Evolutionary conservation across 35 echinoderm and acorn worm genomes (phyloP).

Genomic region (Nesometra sesokonis): DNA sequence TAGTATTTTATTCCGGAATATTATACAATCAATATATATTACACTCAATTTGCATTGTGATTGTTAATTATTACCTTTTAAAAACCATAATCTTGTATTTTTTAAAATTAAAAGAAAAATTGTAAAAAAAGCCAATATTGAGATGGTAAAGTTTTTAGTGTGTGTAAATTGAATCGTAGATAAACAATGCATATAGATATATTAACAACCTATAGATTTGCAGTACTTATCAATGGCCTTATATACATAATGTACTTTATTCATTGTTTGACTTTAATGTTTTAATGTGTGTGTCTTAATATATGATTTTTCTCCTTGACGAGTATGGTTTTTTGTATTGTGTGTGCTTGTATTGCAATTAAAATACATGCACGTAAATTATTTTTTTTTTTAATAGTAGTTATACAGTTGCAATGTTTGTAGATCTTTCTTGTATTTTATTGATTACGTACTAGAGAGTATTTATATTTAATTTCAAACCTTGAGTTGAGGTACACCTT

Average conservation of each 20-base stretch:
- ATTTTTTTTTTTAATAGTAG: too few relatives aligned
- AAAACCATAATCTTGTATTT: not conserved
- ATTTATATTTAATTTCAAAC: not conserved
- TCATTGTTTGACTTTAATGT: not conserved
- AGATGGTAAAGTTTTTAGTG: not conserved
- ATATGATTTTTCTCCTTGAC: too few relatives aligned
- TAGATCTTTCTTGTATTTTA: not conserved
- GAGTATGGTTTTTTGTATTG: too few relatives aligned
- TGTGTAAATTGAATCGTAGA: not conserved
- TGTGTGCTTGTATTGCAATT: too few relatives aligned
- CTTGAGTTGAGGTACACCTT: not conserved
- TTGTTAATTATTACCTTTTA: not conserved
- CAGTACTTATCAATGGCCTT: not conserved
- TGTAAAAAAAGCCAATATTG: not conserved
- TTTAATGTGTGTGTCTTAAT: too few relatives aligned
- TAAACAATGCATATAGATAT: not conserved
- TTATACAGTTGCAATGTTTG: too few relatives aligned
- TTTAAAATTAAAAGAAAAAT: not conserved
- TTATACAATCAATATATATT: too few relatives aligned
- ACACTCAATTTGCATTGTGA: too few relatives aligned
- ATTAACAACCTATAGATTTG: not conserved
- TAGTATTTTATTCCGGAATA: too few relatives aligned
- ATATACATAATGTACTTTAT: not conserved
- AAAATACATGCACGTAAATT: too few relatives aligned
- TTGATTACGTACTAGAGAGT: not conserved